Evolutionary conservation across 2,113 vertebrate genomes (phyloP).

Genomic region (Bufo gargarizans): DNA sequence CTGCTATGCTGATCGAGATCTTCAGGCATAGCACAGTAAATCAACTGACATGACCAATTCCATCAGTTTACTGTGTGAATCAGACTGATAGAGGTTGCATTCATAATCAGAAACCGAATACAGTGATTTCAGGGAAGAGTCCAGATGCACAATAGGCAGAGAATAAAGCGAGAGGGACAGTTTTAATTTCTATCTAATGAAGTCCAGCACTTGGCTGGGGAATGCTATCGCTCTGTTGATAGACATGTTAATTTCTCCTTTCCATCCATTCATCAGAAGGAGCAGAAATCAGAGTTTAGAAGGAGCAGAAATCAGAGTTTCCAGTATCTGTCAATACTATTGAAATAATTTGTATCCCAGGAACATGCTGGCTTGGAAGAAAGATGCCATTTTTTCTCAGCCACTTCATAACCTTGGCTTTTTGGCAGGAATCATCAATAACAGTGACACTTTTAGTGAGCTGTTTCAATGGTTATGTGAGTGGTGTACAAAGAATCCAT

Average conservation of each 20-base stretch:
- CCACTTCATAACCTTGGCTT: conserved; percentile 58
- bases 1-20: conserved; percentile 48
- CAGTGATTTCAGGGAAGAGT: background rate
- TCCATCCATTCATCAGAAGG: conserved; percentile 40
- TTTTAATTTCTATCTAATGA: conserved; percentile 51
- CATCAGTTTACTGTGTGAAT: conserved; percentile 38
- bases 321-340: conserved; percentile 44
- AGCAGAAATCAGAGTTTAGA: conserved; percentile 48
- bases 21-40: conserved; percentile 40
- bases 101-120: conserved; percentile 44
- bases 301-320: conserved; percentile 40
- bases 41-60: conserved; percentile 46
- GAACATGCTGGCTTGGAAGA: conserved; percentile 45
- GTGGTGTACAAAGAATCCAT: conserved; percentile 57
- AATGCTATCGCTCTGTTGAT: conserved; percentile 41
- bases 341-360: conserved; percentile 51
- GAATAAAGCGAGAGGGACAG: conserved; percentile 7
- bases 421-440: conserved; percentile 56
- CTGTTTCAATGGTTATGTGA: conserved; percentile 58
- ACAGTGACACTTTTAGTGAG: conserved; percentile 58
- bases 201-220: background rate
- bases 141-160: conserved; percentile 13
- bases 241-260: conserved; percentile 50
- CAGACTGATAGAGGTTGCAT: conserved; percentile 50
- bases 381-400: conserved; percentile 49